A percentile compares a stretch with the other conserved stretches of the same genome.
These are phyloP conservation scores for Stenichneumon culpator DNA, from an alignment of 2,888 invertebrate species.

Conservation along the genomic window DNA sequence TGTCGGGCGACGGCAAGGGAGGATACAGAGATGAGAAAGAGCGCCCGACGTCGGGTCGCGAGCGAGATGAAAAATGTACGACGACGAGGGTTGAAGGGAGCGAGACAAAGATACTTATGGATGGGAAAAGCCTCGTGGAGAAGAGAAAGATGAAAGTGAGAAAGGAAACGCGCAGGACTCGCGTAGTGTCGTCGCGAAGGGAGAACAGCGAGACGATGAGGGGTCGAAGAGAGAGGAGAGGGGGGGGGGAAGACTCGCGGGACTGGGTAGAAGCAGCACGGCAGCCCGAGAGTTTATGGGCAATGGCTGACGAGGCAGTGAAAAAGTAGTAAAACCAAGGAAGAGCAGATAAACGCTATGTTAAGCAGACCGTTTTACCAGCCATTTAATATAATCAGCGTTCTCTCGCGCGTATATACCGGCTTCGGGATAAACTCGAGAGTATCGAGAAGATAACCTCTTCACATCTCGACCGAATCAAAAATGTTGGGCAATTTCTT, in stretches of 20 bases:
- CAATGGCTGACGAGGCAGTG: slow-evolving; percentile 85
- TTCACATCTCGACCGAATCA: slow-evolving; percentile 37
- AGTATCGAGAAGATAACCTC: slow-evolving; percentile 45
- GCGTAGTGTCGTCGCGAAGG: slow-evolving; percentile 17
- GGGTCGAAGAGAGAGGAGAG: background rate
- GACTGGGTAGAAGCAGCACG: slow-evolving; percentile 58
- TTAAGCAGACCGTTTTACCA: slow-evolving; percentile 85
- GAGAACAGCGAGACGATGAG: slow-evolving; percentile 48
- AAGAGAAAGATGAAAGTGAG: slow-evolving; percentile 51
- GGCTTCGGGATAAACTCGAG: slow-evolving; percentile 46
- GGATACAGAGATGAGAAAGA: slow-evolving; percentile 19
- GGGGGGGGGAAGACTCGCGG: slow-evolving; percentile 37
- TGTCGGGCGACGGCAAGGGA: slow-evolving; percentile 17
- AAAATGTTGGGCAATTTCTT: slow-evolving; percentile 61
- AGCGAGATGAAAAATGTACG: slow-evolving; percentile 39
- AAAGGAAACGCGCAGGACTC: slow-evolving; percentile 34
- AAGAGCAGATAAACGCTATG: slow-evolving; percentile 85
- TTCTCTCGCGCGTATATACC: slow-evolving; percentile 67
- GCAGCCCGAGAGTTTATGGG: slow-evolving; percentile 81
- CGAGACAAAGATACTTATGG: slow-evolving; percentile 11
- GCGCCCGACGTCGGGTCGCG: background rate
- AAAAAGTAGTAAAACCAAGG: slow-evolving; percentile 84
- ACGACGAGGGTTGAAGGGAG: slow-evolving; percentile 26
- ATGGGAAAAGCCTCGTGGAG: slow-evolving; percentile 49
- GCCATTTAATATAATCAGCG: slow-evolving; percentile 85